Evolutionary conservation across 1,140 invertebrate genomes (phyloP).

Genomic region (Cardiocondyla obscurior): DNA sequence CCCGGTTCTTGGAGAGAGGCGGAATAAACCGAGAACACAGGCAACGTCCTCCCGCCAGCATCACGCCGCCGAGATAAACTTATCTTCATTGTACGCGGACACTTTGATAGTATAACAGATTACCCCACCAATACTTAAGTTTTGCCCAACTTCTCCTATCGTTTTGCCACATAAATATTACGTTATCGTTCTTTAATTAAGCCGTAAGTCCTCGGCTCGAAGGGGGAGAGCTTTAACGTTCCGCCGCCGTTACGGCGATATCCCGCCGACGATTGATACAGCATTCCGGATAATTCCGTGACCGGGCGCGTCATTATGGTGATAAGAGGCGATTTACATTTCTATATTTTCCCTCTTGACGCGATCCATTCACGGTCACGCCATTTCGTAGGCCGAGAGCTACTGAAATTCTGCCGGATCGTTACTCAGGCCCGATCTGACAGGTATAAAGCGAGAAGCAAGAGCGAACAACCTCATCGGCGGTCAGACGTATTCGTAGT

Average conservation of each 20-base stretch:
- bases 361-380: conserved; percentile 63
- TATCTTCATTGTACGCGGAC: conserved; percentile 54
- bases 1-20: conserved; percentile 15
- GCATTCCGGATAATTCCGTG: conserved; percentile 60
- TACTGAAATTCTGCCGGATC: conserved; percentile 65
- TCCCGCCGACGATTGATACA: conserved; percentile 57
- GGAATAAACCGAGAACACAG: conserved; percentile 44
- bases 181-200: conserved; percentile 50
- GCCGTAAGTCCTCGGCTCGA: not conserved
- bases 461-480: conserved; percentile 46
- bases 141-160: conserved; percentile 3
- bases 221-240: not conserved
- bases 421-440: conserved; percentile 65
- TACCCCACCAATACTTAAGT: conserved; percentile 8
- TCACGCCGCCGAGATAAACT: conserved; percentile 42
- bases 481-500: conserved; percentile 22
- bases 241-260: not conserved
- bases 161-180: conserved; percentile 19
- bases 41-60: conserved; percentile 37
- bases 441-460: conserved; percentile 63
- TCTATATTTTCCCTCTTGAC: conserved; percentile 61
- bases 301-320: conserved; percentile 59
- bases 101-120: conserved; percentile 54
- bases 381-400: conserved; percentile 53
- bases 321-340: conserved; percentile 56